Conservation (phyloP, 2,797 vertebrate species). For the Capromys pilorides region DNA sequence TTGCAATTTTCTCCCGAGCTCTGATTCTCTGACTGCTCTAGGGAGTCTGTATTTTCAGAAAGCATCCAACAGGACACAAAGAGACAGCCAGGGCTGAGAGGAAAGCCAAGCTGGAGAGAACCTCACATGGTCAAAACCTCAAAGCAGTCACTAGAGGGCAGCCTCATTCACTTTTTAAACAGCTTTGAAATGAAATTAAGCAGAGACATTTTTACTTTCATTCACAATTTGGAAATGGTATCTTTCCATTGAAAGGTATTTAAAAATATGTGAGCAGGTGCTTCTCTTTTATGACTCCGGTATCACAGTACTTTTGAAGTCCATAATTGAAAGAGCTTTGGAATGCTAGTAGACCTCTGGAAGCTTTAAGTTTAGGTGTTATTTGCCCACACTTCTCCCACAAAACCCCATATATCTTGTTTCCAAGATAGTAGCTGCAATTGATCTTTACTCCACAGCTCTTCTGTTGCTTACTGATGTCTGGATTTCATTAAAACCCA, state of each 20-base stretch:
- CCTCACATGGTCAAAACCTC: background rate
- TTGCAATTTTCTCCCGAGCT: background rate
- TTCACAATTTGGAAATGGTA: background rate
- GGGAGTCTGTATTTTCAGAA: background rate
- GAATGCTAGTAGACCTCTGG: background rate
- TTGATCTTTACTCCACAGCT: constrained; percentile 37
- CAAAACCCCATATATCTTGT: constrained; percentile 21
- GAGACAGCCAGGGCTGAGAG: background rate
- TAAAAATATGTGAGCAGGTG: background rate
- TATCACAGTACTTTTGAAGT: background rate
- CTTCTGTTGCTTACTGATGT: constrained; percentile 43
- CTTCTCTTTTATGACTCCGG: background rate
- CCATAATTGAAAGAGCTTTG: background rate
- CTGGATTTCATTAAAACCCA: constrained; percentile 18
- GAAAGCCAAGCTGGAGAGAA: background rate
- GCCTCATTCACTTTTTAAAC: background rate
- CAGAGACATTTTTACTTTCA: background rate
- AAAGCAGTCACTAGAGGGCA: constrained; percentile 65
- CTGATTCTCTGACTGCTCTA: background rate
- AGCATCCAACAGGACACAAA: background rate
- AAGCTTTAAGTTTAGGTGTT: constrained; percentile 22
- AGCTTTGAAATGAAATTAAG: background rate
- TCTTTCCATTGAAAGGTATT: background rate
- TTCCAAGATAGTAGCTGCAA: background rate
- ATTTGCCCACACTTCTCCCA: background rate